phyloP scores from a whole-genome alignment of 2,797 vertebrate species.

The Thamnophis elegans region DNA sequence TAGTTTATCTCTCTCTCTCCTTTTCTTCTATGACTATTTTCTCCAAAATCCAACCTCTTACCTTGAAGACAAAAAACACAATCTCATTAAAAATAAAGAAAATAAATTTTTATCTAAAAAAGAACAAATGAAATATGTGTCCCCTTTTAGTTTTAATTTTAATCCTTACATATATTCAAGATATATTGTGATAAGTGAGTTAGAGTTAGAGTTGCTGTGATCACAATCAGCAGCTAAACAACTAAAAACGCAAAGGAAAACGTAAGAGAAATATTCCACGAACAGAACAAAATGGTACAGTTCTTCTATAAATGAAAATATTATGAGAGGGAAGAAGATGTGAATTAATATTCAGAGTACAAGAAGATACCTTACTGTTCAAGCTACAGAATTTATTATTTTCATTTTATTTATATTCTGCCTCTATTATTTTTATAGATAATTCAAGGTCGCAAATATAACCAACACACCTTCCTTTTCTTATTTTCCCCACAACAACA shows the following conservation, averaged over 20 bases:
- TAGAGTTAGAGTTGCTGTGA: background rate
- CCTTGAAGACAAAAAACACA: background rate
- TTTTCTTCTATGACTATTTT: background rate
- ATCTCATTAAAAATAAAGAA: background rate
- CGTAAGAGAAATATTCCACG: background rate
- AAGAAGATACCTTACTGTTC: background rate
- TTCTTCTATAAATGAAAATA: background rate
- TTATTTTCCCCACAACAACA: background rate
- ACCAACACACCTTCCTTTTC: background rate
- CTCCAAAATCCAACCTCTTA: background rate
- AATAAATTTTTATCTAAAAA: background rate
- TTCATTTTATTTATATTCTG: background rate
- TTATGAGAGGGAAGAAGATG: background rate
- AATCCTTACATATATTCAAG: background rate
- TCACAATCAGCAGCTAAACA: background rate
- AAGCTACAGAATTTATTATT: background rate
- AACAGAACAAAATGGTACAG: background rate
- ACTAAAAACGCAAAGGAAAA: background rate
- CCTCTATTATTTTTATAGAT: background rate
- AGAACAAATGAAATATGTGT: background rate
- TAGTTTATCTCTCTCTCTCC: background rate
- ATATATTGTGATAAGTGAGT: background rate
- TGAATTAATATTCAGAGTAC: background rate
- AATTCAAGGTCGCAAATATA: background rate
- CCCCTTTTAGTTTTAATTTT: background rate